Base-by-base conservation (phyloP, 1,140 invertebrate genomes). In the Apis laboriosa region DNA sequence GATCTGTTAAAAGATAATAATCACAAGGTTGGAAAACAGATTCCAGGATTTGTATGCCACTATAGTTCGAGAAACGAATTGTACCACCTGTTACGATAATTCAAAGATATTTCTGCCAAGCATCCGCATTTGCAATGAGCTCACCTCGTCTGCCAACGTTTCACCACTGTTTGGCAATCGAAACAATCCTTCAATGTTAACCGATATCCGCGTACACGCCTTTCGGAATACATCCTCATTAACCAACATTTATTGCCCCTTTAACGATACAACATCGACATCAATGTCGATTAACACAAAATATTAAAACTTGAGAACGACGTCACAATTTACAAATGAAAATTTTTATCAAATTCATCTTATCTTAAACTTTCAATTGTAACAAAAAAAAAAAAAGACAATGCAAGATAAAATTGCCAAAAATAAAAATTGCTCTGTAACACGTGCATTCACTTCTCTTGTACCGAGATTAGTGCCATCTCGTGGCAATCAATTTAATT, bases 71-170 rank as follows among this genome's bases (percentile, higher is more conserved):
- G 64, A 43, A 66, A 9, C 17, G 11, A 4, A 4, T 15, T 34
- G 64, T 66, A 28, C 64, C 64, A 67, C 64, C 34, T 67, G 64
- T 67, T 43, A 67, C 64, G 19, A 67, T 21, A 43, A 43, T 19
- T 43, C 63, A 0, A 21, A 67, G 11, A 17, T 9, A 21, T 34
- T 43, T 67, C 34, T 67, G 34, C 64, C 64, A 67, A 67, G 1
- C 19, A 19, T 43, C 34, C 17, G 64, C 17, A 19, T 43, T 66
- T 34, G 64, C 17, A 19, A 28, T 9, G 63, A 15, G 15, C 28
- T 34, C 63, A 67, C 4, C 34, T 34, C 4, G 4, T 9, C 7
- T 67, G 64, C 64, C 64, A 67, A 43, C 64, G 71, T 73, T 73
- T 73, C 71, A 8, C n/a, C 71, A n/a, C n/a, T 43, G 66, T 12